Conservation (phyloP, 2,888 invertebrate species). For the Nysson spinosus region DNA sequence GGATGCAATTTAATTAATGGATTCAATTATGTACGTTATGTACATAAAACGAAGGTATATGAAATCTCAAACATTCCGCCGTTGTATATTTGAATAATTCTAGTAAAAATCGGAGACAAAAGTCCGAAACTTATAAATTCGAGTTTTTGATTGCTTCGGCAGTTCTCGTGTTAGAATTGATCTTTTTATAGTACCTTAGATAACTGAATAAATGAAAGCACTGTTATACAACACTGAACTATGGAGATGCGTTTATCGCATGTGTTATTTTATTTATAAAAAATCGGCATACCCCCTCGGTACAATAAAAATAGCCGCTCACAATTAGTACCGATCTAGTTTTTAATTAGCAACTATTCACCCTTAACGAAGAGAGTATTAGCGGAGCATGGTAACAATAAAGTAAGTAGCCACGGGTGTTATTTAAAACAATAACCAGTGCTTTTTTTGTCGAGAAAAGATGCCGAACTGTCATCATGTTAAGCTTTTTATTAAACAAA, state of each 20-base stretch:
- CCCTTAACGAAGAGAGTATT: constrained; percentile 29
- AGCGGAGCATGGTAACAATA: constrained; percentile 32
- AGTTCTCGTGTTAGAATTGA: background rate
- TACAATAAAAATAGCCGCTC: constrained; percentile 29
- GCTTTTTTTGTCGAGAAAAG: too few species aligned
- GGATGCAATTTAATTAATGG: too few species aligned
- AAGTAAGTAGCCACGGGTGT: constrained; percentile 21
- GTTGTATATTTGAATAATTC: too few species aligned
- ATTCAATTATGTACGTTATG: too few species aligned
- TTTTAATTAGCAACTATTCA: constrained; percentile 25
- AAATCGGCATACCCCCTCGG: constrained; percentile 11
- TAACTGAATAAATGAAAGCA: constrained; percentile 19
- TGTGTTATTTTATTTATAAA: background rate
- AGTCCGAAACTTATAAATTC: too few species aligned
- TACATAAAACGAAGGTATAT: too few species aligned
- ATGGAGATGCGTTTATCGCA: background rate
- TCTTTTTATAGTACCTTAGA: background rate
- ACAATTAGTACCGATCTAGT: constrained; percentile 19
- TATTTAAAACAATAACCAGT: too few species aligned
- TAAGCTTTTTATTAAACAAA: too few species aligned
- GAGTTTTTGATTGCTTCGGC: too few species aligned
- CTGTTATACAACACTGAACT: constrained; percentile 42
- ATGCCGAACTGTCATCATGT: too few species aligned
- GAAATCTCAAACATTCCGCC: too few species aligned
- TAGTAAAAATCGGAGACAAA: too few species aligned